Evolutionary conservation across 92 coral and sea anemone genomes (phyloP), one percentile per base, ranked within the genome.

Genomic region (Metridium senile): DNA sequence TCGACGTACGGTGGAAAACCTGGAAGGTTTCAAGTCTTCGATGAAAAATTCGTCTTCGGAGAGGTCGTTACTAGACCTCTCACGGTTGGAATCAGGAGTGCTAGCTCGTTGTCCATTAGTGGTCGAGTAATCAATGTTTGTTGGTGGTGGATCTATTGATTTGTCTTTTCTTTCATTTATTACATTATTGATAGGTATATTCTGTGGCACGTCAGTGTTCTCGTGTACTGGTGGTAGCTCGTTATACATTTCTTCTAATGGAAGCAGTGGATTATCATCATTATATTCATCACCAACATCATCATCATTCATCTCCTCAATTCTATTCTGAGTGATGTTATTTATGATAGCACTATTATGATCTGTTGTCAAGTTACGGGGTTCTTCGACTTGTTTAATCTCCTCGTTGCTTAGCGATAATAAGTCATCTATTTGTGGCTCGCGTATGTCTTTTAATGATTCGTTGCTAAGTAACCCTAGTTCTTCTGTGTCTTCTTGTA

Each of bases 401-500:
- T 25, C 33, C 30, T 73, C 52, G 78, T 73, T 29, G 43, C 81
- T 39, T 26, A 62, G 63, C 63, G 56, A 29, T 39, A 11, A 28
- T 18, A 1, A 9, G n/a, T 35, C 32, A 10, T 29, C 8, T 22
- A 9, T 26, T 32, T 61, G 56, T 31, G 67, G 68, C 33, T 73
- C 78, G 22, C 33, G 27, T 19, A 20, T 73, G 25, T 11, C 57
- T 23, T 61, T 61, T 33, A 73, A 28, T 31, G 56, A 43, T 33
- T 73, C 78, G 67, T 73, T 29, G 72, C 81, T 75, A 16, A 62
- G 72, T 39, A 75, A 52, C 49, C 81, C 66, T 8, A 74, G 63
- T 71, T 91, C 97, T 58, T 91, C 97, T 28, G 80, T 72, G 49
- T 84, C 91, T 43, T 91, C 97, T 54, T 91, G 93, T 33, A 91